Base-by-base conservation (phyloP, 2,113 vertebrate species). In the Cebidichthys violaceus region DNA sequence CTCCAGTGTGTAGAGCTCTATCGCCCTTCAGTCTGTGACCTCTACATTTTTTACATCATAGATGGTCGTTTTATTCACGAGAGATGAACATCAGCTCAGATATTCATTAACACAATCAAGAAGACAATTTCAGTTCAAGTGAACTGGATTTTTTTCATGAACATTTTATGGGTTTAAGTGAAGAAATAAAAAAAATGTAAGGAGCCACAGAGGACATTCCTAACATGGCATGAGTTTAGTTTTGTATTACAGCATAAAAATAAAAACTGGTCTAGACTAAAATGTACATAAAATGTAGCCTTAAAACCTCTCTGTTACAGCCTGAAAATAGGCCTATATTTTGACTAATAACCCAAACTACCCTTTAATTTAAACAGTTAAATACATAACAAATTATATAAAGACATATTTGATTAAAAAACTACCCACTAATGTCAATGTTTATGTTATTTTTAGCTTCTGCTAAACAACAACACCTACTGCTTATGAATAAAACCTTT, bases 1-100 rank as follows among this genome's bases (percentile, higher is more conserved):
- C 72, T 90, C 75, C 67, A 66, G 50, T 18, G 52, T 80, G 67
- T 71, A 22, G 60, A 75, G 14, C 47, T 70, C 39, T 9, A 3
- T 47, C 15, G 59, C 27, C 81, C 73, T 86, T 85, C 77, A 77
- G 59, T 33, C 45, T 45, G 24, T 90, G 79, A 90, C 89, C 89
- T 87, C 86, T 80, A 77, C 64, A 84, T 79, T 57, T 73, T 45
- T 3, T n/a, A 52, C 67, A 69, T 33, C 1, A 66, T 24, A 57
- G 15, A 77, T 59, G 17, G 18, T 17, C 1, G 20, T 24, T 41
- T n/a, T 33, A n/a, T 73, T 47, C 57, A 4, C 27, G 3, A 35
- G 15, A 47, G 22, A 22, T 43, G 35, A 20, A 57, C 15, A 0
- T 80, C 55, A 8, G 61, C 54, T 77, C 14, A n/a, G 39, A 52